These are phyloP conservation scores for Diplazon laetatorius DNA, from an alignment of 2,888 invertebrate genomes.

Conservation along the genomic window DNA sequence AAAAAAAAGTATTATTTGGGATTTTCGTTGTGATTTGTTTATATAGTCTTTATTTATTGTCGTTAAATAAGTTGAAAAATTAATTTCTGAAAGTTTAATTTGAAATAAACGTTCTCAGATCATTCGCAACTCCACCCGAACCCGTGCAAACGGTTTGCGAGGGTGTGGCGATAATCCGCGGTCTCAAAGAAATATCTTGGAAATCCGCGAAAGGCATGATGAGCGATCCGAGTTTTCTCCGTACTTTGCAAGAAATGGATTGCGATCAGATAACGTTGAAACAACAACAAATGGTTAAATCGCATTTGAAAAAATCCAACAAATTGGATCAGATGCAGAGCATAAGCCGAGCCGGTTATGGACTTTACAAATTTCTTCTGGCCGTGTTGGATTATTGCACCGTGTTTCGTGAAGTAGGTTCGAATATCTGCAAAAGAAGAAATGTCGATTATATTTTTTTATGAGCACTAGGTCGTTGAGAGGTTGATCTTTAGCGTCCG, in stretches of 20 bases:
- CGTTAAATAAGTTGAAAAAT: too few relatives aligned
- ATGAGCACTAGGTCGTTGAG: too few relatives aligned
- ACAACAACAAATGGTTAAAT: slow-evolving; percentile 88
- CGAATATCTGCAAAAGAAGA: too few relatives aligned
- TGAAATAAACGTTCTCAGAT: slow-evolving; percentile 83
- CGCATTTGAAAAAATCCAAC: slow-evolving; percentile 88
- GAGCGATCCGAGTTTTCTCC: slow-evolving; percentile 94
- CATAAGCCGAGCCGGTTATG: slow-evolving; percentile 94
- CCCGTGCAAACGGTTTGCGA: slow-evolving; percentile 95
- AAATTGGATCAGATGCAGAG: slow-evolving; percentile 92
- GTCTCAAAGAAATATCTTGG: slow-evolving; percentile 94
- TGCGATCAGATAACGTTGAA: slow-evolving; percentile 89
- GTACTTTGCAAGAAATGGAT: slow-evolving; percentile 93
- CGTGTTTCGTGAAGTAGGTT: slow-evolving; percentile 90
- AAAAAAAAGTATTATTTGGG: too few relatives aligned
- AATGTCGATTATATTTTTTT: too few relatives aligned
- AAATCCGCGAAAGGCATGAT: slow-evolving; percentile 96
- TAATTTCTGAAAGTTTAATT: not conserved
- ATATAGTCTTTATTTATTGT: too few relatives aligned
- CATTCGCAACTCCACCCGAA: slow-evolving; percentile 95
- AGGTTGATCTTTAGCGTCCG: too few relatives aligned
- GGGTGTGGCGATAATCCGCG: slow-evolving; percentile 93
- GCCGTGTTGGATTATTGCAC: slow-evolving; percentile 96
- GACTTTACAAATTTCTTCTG: slow-evolving; percentile 92
- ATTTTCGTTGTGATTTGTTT: too few relatives aligned